These are phyloP conservation scores for Conus ventricosus DNA, from an alignment of 1,140 invertebrate genomes.

Conservation along the genomic window DNA sequence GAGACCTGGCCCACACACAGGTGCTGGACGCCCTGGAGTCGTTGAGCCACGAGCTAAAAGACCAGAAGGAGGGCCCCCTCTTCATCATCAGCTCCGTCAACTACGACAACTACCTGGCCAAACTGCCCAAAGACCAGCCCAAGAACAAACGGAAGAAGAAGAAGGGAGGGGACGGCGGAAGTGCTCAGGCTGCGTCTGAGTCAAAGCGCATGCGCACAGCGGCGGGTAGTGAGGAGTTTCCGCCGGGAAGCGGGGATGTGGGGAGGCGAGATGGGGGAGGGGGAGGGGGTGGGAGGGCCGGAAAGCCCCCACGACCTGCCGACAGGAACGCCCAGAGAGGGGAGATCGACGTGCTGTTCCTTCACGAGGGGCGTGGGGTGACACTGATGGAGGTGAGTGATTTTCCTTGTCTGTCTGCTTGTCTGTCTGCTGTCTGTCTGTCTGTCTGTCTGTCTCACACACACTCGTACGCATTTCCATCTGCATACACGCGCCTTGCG, in stretches of 20 bases:
- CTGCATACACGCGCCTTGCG: too few species aligned
- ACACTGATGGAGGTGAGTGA: not conserved
- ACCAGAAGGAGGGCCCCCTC: not conserved
- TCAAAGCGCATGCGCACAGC: not conserved
- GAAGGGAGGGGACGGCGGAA: not conserved
- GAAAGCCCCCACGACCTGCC: not conserved
- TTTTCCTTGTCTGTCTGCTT: too few species aligned
- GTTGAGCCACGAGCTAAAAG: not conserved
- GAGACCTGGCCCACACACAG: constrained; percentile 7
- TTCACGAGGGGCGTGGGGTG: not conserved
- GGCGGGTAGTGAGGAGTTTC: not conserved
- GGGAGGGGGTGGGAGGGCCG: too few species aligned
- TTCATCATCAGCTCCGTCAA: constrained; percentile 17
- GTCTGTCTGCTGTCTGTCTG: too few species aligned
- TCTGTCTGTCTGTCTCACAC: too few species aligned
- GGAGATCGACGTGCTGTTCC: not conserved
- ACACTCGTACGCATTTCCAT: too few species aligned
- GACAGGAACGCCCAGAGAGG: not conserved
- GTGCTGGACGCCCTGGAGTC: not conserved
- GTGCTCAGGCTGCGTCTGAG: not conserved
- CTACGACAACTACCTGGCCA: constrained; percentile 30
- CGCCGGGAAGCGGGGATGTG: too few species aligned
- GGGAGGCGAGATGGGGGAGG: not conserved
- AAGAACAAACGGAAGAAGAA: not conserved
- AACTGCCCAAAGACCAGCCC: not conserved